Evolutionary conservation across 2,113 vertebrate species (phyloP).

Genomic region (Upupa epops): DNA sequence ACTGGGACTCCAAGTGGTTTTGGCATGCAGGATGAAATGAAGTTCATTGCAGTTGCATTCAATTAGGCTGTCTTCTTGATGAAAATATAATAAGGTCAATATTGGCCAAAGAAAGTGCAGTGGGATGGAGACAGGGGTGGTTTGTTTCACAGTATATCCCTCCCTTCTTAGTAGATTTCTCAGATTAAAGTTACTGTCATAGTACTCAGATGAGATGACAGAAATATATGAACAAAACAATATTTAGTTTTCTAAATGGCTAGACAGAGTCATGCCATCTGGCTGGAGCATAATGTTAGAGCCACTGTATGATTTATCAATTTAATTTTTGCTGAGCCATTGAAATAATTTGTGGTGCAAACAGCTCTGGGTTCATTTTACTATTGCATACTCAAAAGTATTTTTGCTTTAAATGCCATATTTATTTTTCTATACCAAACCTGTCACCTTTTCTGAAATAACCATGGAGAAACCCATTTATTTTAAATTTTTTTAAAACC

Average conservation of each 20-base stretch:
- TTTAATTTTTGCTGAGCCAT: background rate
- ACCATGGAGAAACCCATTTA: background rate
- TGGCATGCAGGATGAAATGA: background rate
- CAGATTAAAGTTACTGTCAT: background rate
- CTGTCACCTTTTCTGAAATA: background rate
- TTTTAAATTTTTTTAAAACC: no score
- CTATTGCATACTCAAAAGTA: background rate
- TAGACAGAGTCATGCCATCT: background rate
- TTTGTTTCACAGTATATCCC: background rate
- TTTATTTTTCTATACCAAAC: background rate
- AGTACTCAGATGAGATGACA: background rate
- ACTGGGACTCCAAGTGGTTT: background rate
- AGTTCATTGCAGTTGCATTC: background rate
- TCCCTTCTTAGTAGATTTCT: background rate
- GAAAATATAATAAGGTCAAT: background rate
- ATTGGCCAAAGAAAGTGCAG: background rate
- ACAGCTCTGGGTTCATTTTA: background rate
- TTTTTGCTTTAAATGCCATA: background rate
- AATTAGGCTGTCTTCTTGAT: background rate
- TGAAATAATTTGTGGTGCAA: background rate
- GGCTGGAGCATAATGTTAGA: background rate
- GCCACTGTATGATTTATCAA: background rate
- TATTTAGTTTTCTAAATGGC: background rate
- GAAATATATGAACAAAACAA: background rate
- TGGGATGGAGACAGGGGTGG: background rate